Percentiles rank a stretch among this genome's conserved stretches.
Conservation (phyloP, 1,140 invertebrate species). For the Euschistus heros region DNA sequence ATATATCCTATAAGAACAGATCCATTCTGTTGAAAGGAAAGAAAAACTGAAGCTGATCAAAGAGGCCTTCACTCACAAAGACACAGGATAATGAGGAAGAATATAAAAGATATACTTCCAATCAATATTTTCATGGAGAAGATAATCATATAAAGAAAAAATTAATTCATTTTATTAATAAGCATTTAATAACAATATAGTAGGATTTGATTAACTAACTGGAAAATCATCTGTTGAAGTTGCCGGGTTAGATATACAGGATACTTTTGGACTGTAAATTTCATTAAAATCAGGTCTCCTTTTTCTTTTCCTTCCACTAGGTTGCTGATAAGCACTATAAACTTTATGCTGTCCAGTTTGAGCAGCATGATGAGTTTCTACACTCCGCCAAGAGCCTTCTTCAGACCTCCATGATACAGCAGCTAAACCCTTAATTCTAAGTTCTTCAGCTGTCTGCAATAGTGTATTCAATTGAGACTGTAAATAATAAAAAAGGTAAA, state of each 20-base stretch:
- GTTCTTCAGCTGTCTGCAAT: constrained; percentile 80
- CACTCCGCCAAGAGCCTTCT: constrained; percentile 30
- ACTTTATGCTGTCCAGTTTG: not conserved
- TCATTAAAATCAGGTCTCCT: constrained; percentile 13
- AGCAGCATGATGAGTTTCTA: constrained; percentile 21
- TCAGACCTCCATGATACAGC: constrained; percentile 63
- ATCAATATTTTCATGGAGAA: too few relatives aligned
- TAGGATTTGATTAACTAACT: constrained; percentile 16
- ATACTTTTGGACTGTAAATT: constrained; percentile 15
- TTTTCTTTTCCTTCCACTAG: constrained; percentile 20
- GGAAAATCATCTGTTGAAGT: constrained; percentile 17
- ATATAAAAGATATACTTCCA: too few relatives aligned
- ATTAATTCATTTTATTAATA: too few relatives aligned
- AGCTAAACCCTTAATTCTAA: constrained; percentile 81
- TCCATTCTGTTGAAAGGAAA: too few relatives aligned
- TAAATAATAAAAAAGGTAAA: constrained; percentile 29
- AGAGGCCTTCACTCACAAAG: too few relatives aligned
- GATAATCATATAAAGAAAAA: too few relatives aligned
- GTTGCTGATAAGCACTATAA: constrained; percentile 1
- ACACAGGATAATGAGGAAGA: too few relatives aligned
- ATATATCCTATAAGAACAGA: too few relatives aligned
- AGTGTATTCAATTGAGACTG: constrained; percentile 72
- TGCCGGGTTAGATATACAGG: constrained; percentile 16
- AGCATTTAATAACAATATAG: too few relatives aligned
- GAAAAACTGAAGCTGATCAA: too few relatives aligned